Evolutionary conservation across 2,888 invertebrate species (phyloP), one percentile per base, ranked within the genome.

Genomic region (Xestia ashworthii): DNA sequence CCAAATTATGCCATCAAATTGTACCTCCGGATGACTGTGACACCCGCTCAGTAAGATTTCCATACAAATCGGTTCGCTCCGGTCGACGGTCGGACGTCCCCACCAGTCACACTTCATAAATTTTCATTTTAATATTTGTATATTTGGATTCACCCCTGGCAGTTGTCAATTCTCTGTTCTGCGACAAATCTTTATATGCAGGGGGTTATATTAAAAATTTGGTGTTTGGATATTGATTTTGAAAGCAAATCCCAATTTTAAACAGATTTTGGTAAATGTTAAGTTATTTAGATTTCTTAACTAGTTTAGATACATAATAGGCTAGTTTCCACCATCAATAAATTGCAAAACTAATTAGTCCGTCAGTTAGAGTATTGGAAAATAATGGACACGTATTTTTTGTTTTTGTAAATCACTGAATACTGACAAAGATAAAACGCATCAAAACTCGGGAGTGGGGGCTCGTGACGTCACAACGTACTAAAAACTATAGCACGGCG

Each of bases 41-140:
- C 92, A 91, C 90, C 91, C 92, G 91, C 90, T 89, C 91, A 93
- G 90, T 91, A 91, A 92, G 91, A 96, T 96, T 96, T 96, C 95
- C 96, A 96, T 96, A 95, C 95, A 96, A 96, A 96, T 96, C 95
- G 95, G 86, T 96, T 95, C 91, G 95, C 93, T 92, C 94, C 95
- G 95, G 93, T 90, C 91, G 74, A 94, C 95, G 95, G 93, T 90
- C 91, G 80, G 60, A 76, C 76, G 69, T 76, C 84, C 88, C 84
- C 84, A 86, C 86, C 90, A 67, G 94, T 95, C 94, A 94, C 95
- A 95, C 93, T 94, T 95, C 95, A 95, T 96, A 96, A 95, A 96
- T 96, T 95, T 93, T 93, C 92, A 95, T 96, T 96, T 95, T 95
- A 95, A 95, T 96, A 96, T 96, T 94, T 90, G 88, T 83, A 95